Base-by-base conservation (phyloP, 2,797 vertebrate species). In the Graptemys geographica region DNA sequence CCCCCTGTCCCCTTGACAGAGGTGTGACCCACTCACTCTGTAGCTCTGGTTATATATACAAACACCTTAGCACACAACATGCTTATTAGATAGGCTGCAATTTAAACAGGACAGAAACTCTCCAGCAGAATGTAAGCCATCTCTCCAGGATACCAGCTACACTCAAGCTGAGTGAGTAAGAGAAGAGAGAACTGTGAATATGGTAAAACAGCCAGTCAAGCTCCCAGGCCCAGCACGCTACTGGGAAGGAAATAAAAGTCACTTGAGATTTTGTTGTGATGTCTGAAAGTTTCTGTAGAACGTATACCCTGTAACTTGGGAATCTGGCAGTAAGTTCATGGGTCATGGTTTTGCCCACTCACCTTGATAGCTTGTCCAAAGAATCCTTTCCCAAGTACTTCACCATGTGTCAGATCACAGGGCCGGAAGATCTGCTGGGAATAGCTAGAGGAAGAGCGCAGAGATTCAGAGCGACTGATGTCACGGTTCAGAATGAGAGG, bases 341-440 rank as follows among this genome's bases (percentile, higher is more conserved):
- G 3, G 79, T 28, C 12, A 81, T 52, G 51, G 6, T n/a, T 1
- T 78, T 81, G n/a, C 44, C 81, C 76, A 52, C 98, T 97, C 83
- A 99, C 99, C 99, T 99, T 99, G 97, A 99, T 99, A 2, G 99
- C 99, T 94, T 99, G 99, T 84, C 99, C 99, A 76, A 99, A 99
- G 98, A 99, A 99, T 88, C 99, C 99, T 97, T 99, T 99, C 23
- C 99, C 99, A 78, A 99, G 98, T 96, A 99, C 97, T 96, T 99
- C 99, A 0, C 99, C 99, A 0, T 99, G 99, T 89, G 99, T 99
- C 93, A 99, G 98, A 98, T 99, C 99, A 93, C 99, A 99, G 3
- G 99, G 99, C 11, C 99, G 98, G 97, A 99, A 99, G 97, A 99
- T 99, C 94, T 99, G 99, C 96, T 99, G 99, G 62, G 99, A 99